Percentiles rank a stretch among this genome's conserved stretches.
These are phyloP conservation scores for Atlantisia rogersi DNA, from an alignment of 2,113 vertebrate genomes.

Conservation along the genomic window DNA sequence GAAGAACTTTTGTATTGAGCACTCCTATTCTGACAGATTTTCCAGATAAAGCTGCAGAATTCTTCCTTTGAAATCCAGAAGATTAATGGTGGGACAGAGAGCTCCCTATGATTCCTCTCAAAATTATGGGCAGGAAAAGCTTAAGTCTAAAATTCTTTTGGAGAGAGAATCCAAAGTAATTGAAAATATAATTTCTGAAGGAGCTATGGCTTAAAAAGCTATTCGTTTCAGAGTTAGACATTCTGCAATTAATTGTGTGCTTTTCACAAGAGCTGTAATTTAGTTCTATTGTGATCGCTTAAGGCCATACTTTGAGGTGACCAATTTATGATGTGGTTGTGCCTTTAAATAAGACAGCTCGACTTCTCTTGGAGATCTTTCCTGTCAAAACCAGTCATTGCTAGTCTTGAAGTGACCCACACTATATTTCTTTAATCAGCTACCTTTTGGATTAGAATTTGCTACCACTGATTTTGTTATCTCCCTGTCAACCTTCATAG, in stretches of 20 bases:
- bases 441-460: conserved; percentile 5
- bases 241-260: neutral
- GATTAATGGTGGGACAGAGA: neutral
- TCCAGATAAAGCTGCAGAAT: neutral
- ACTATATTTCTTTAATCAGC: neutral
- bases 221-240: conserved; percentile 8
- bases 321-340: neutral
- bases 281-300: neutral
- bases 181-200: conserved; percentile 24
- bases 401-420: neutral
- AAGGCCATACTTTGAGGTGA: neutral
- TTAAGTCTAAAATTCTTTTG: conserved; percentile 32
- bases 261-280: neutral
- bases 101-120: neutral
- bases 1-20: neutral
- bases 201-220: neutral
- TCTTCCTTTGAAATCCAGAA: conserved; percentile 19
- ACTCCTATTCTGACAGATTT: neutral
- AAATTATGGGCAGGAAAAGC: neutral
- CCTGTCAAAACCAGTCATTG: neutral
- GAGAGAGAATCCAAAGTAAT: conserved; percentile 1
- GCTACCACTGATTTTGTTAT: neutral
- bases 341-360: conserved; percentile 29
- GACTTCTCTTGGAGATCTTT: neutral
- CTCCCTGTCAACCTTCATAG: neutral